Percentiles rank a stretch among this genome's conserved stretches.
These are phyloP conservation scores for roundworm (Caenorhabditis elegans) DNA, from an alignment of 1,140 invertebrate species.

Conservation along the genomic window DNA sequence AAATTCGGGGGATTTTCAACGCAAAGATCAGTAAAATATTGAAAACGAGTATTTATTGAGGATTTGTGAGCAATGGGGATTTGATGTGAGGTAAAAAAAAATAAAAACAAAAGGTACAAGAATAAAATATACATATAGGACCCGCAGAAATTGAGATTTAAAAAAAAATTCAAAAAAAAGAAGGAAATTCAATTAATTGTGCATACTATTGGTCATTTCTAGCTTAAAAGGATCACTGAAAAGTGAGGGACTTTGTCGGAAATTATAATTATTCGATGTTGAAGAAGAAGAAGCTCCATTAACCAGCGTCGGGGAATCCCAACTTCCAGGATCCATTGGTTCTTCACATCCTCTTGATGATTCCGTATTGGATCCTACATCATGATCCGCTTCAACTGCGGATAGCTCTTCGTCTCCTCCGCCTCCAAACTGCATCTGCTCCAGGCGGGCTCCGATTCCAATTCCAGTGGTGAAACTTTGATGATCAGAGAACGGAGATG, in stretches of 20 bases:
- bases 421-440: neutral
- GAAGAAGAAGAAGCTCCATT: neutral
- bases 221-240: conserved; percentile 50
- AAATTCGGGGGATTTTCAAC: no score
- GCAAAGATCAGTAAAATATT: no score
- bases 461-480: neutral
- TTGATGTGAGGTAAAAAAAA: neutral
- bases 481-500: neutral
- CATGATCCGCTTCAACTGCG: conserved; percentile 44
- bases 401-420: conserved; percentile 27
- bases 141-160: neutral
- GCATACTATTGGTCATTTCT: conserved; percentile 47
- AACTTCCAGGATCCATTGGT: neutral
- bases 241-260: conserved; percentile 43
- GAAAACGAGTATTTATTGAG: no score
- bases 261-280: conserved; percentile 7
- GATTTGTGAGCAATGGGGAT: neutral
- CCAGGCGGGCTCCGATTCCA: neutral
- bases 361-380: conserved; percentile 50
- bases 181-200: conserved; percentile 29
- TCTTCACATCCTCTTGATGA: conserved; percentile 43
- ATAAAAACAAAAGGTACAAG: no score
- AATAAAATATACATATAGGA: neutral
- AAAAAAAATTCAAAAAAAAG: neutral
- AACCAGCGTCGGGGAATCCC: conserved; percentile 28